Base-by-base conservation (phyloP, 2,797 vertebrate genomes). In the Cercopithecus hamlyni region DNA sequence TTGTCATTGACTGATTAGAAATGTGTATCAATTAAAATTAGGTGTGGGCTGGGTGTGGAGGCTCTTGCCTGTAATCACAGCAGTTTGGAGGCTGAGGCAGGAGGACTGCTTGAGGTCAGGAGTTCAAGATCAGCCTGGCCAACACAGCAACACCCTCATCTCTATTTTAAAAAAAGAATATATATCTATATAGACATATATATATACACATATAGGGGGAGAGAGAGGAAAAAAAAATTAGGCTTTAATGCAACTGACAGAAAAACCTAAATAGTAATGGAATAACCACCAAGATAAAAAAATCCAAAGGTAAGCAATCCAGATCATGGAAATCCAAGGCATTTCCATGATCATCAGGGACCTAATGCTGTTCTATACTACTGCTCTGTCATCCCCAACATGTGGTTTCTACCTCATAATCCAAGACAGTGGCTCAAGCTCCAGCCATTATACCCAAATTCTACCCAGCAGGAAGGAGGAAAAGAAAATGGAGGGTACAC, bases 321-420 rank as follows among this genome's bases (percentile, higher is more conserved):
- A 14, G 76, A 83, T 48, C n/a, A 67, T 24, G 12, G 48, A 50
- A 50, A 50, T 50, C 48, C 39, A 85, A 82, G 26, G 88, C 6
- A 96, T 61, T 88, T 83, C 79, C 79, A 84, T 27, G 50, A 92
- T 41, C 48, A 88, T 55, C 36, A 88, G 83, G 41, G 45, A 94
- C 39, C 52, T 64, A 48, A 55, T 43, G 45, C 67, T 52, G 33
- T 82, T 76, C 48, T 39, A 6, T 22, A 26, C 36, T 70, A 55
- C 30, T 85, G 41, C 81, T 88, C 70, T 76, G 55, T 76, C 82
- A 93, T 75, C 52, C 58, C 94, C 45, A 41, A 88, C 48, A 76
- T 64, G 73, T 50, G 58, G 45, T 41, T 93, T 90, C 77, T 52
- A 90, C 75, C 20, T 90, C 43, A 88, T 36, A 85, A 88, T 39